A percentile compares a stretch with the other conserved stretches of the same genome.
phyloP scores from a whole-genome alignment of 2,113 vertebrate species.

The Prionailurus bengalensis region DNA sequence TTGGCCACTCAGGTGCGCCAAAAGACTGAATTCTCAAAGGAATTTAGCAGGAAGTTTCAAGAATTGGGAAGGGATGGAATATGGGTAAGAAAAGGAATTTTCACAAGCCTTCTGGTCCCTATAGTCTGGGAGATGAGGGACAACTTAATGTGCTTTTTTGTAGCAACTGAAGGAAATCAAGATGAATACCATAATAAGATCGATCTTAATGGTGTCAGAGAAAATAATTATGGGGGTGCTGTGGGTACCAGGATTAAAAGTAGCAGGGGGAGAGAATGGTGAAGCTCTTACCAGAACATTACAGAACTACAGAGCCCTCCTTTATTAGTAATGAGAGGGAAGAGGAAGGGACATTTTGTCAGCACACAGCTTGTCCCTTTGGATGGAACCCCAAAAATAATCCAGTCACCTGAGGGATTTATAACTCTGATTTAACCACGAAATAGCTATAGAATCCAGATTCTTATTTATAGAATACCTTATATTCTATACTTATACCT shows the following conservation, averaged over 20 bases:
- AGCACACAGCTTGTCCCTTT: background rate
- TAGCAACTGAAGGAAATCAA: background rate
- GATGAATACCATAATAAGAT: background rate
- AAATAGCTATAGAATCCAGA: background rate
- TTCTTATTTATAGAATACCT: background rate
- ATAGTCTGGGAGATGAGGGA: background rate
- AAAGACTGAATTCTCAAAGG: background rate
- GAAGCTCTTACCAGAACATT: background rate
- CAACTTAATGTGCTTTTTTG: background rate
- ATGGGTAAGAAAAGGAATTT: background rate
- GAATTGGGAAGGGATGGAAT: background rate
- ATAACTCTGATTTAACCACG: background rate
- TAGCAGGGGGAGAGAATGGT: background rate
- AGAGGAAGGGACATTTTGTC: background rate
- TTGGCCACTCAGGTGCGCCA: too few species aligned
- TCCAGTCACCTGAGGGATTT: background rate
- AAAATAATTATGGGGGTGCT: background rate
- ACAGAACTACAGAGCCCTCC: background rate
- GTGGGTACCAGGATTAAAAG: background rate
- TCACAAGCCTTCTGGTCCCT: background rate
- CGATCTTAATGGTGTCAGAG: background rate
- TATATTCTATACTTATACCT: background rate
- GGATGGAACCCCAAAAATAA: background rate
- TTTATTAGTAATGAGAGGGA: background rate
- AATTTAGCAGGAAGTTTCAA: background rate